phyloP scores from a whole-genome alignment of 2,888 invertebrate genomes.

The Synanthedon tipuliformis region DNA sequence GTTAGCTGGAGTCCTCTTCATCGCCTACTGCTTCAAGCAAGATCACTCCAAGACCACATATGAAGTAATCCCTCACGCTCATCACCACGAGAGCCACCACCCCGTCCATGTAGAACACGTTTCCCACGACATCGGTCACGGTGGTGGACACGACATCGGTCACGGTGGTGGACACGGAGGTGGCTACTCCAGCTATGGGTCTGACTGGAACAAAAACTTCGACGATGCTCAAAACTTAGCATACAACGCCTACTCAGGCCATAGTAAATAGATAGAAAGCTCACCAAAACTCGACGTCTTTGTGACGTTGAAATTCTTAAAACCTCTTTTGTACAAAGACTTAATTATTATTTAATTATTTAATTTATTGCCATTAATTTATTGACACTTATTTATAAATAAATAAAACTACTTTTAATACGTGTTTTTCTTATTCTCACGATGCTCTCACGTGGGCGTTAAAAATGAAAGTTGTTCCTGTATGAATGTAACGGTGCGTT shows the following conservation, averaged over 20 bases:
- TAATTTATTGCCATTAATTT: conserved; percentile 55
- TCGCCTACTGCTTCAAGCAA: conserved; percentile 54
- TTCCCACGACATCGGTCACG: conserved; percentile 47
- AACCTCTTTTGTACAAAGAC: conserved; percentile 61
- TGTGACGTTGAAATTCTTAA: conserved; percentile 6
- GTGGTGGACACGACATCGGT: conserved; percentile 1
- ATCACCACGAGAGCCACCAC: conserved; percentile 72
- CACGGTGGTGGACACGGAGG: conserved; percentile 25
- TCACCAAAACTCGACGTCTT: conserved; percentile 15
- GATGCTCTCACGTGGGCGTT: neutral
- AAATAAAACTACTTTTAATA: conserved; percentile 32
- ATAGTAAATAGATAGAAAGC: conserved; percentile 32
- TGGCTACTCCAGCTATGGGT: conserved; percentile 38
- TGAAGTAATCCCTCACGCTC: conserved; percentile 56
- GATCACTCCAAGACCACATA: conserved; percentile 59
- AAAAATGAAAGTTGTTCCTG: conserved; percentile 2
- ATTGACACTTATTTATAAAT: conserved; percentile 18
- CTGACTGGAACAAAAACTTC: conserved; percentile 69
- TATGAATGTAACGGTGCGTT: conserved; percentile 6
- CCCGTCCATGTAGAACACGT: conserved; percentile 70
- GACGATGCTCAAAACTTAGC: conserved; percentile 77
- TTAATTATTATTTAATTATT: no score
- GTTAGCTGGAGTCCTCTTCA: conserved; percentile 76
- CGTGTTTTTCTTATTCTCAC: conserved; percentile 14
- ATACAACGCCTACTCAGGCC: conserved; percentile 73